Evolutionary conservation across 1,140 invertebrate species (phyloP), one percentile per base, ranked within the genome.

Genomic region (Hycleus cichorii): DNA sequence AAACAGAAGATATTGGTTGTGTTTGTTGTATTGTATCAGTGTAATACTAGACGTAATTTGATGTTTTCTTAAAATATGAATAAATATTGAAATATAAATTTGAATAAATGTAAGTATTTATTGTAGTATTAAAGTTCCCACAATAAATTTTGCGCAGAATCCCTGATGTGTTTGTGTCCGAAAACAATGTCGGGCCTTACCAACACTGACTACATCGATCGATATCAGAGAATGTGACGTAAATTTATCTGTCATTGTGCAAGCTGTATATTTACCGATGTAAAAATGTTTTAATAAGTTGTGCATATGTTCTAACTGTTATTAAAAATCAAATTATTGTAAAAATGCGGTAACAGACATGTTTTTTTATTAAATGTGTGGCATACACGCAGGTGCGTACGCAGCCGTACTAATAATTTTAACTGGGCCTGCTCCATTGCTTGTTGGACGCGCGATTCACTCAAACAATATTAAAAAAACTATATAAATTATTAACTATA

Each of bases 361-460:
- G 68, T 70, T 72, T 70, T 72, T 68, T 63, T 69, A 65, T 69
- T 73, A 70, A 72, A 72, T 71, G 70, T 69, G 59, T 59, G 60
- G 69, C 67, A 81, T 81, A 83, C 84, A 88, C 86, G 85, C 87
- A 89, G 87, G 87, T 90, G 87, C 87, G 87, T 89, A 90, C 88
- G 88, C 88, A 90, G 85, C 79, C 85, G 84, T 87, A 84, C 81
- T 86, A 80, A 79, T 81, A 82, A 83, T 81, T 81, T 85, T 83
- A 81, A 86, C 86, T 88, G 87, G 81, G 86, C 85, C 81, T 88
- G 87, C 86, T 87, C 87, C 75, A 73, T 69, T 71, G 59, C 64
- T 70, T 60, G 59, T 10, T 56, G 63, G 63, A 66, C 67, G 73
- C 69, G 71, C 69, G 72, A 65, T 68, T 68, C 65, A 58, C 62